Percentiles rank a stretch among this genome's conserved stretches.
Evolutionary conservation across 1,140 invertebrate genomes (phyloP).

Genomic region (Micrasema minimum): DNA sequence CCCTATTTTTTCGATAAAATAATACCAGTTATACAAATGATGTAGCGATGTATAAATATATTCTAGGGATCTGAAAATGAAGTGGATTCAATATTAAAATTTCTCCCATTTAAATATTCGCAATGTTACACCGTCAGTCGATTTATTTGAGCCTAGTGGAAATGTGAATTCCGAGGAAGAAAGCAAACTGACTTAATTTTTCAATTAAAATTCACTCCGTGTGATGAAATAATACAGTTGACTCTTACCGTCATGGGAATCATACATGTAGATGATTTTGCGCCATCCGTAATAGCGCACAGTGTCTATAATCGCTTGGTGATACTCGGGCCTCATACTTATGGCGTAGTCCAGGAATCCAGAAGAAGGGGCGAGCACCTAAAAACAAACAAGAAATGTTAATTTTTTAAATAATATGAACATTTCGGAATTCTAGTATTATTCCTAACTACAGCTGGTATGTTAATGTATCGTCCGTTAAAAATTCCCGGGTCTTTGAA

Average conservation of each 20-base stretch:
- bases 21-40: too few species aligned
- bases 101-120: too few species aligned
- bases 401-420: too few species aligned
- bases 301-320: conserved; percentile 92
- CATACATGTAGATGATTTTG: conserved; percentile 94
- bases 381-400: too few species aligned
- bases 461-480: too few species aligned
- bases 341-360: conserved; percentile 88
- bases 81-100: too few species aligned
- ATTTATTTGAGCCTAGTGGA: not conserved
- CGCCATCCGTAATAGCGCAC: conserved; percentile 92
- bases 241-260: conserved; percentile 95
- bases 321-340: conserved; percentile 94
- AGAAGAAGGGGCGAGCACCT: conserved; percentile 85
- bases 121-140: not conserved
- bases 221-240: conserved; percentile 16
- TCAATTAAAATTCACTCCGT: conserved; percentile 22
- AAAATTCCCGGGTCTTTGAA: too few species aligned
- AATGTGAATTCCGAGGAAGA: not conserved
- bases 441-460: too few species aligned
- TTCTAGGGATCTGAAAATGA: too few species aligned
- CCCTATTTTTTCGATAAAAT: too few species aligned
- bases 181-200: not conserved
- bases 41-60: too few species aligned
- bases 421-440: too few species aligned